Evolutionary conservation across 2,113 vertebrate genomes (phyloP), one percentile per base, ranked within the genome.

Genomic region (Lonchura striata): DNA sequence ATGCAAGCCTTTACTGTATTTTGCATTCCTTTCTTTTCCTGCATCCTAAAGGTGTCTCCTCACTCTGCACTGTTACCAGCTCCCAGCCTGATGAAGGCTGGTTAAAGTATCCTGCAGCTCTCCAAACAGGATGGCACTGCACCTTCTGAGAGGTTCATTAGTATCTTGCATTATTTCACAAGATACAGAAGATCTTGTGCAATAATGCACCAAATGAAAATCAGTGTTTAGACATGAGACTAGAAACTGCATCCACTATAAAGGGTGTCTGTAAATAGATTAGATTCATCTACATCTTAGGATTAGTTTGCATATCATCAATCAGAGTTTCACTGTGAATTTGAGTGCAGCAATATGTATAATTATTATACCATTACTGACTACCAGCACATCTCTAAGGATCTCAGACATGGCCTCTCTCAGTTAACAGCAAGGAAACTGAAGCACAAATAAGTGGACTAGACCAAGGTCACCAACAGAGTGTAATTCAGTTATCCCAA

Each of bases 111-210:
- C 65, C 75, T 71, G 56, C 76, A 92, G 68, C 50, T 78, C 64
- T 69, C 42, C 3, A 0, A 39, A 47, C 0, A 28, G 25, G 31
- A 64, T 3, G 19, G 52, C 9, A 18, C 7, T n/a, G 30, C 35
- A 75, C 30, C 81, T 70, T 31, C 39, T 16, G 21, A 71, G 52
- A 64, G 30, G 4, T 28, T 31, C 61, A 6, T 68, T 6, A 33
- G 6, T 9, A 31, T 10, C 41, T n/a, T 66, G 6, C 20, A 42
- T 33, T 52, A 82, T 53, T 59, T 28, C 69, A 75, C 31, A 68
- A 17, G 49, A 33, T 30, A 63, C 11, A 63, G 27, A 4, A 11
- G 9, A 23, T 12, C 65, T 49, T 50, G 9, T 41, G 70, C 28
- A 79, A 10, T n/a, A 87, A 82, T 7, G 28, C 30, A 76, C 25